Evolutionary conservation across 2,113 vertebrate species (phyloP).

Genomic region (Hypanus sabinus): DNA sequence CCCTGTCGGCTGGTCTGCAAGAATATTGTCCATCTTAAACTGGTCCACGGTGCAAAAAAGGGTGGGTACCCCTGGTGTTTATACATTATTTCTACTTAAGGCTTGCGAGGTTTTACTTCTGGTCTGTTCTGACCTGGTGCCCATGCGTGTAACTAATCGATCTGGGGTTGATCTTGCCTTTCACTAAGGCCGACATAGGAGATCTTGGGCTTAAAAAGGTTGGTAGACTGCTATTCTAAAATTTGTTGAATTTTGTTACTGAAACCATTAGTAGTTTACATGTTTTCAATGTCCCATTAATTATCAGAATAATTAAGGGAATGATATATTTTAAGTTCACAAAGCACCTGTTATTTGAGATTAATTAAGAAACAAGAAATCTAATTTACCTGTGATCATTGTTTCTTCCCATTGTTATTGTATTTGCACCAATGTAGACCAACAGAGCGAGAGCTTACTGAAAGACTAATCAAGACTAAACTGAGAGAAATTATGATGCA

Average conservation of each 20-base stretch:
- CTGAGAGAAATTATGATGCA: constrained; percentile 98
- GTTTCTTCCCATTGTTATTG: not conserved
- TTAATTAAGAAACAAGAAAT: not conserved
- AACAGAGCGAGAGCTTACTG: constrained; percentile 87
- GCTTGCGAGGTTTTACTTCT: too few species aligned
- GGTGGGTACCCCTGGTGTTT: too few species aligned
- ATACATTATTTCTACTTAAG: too few species aligned
- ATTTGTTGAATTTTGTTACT: not conserved
- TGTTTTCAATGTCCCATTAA: not conserved
- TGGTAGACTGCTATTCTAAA: too few species aligned
- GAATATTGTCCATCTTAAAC: too few species aligned
- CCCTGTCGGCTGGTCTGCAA: too few species aligned
- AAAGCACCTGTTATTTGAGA: not conserved
- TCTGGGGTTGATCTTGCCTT: too few species aligned
- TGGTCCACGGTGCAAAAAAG: too few species aligned
- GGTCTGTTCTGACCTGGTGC: too few species aligned
- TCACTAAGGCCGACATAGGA: too few species aligned
- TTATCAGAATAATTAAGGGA: not conserved
- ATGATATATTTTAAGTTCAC: not conserved
- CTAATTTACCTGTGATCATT: not conserved
- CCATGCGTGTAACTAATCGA: too few species aligned
- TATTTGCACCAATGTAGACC: constrained; percentile 59
- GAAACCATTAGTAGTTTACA: not conserved
- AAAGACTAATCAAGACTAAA: constrained; percentile 84
- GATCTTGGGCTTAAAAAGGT: too few species aligned